phyloP scores from a whole-genome alignment of 2,797 vertebrate species.

The Galagoides demidoff region DNA sequence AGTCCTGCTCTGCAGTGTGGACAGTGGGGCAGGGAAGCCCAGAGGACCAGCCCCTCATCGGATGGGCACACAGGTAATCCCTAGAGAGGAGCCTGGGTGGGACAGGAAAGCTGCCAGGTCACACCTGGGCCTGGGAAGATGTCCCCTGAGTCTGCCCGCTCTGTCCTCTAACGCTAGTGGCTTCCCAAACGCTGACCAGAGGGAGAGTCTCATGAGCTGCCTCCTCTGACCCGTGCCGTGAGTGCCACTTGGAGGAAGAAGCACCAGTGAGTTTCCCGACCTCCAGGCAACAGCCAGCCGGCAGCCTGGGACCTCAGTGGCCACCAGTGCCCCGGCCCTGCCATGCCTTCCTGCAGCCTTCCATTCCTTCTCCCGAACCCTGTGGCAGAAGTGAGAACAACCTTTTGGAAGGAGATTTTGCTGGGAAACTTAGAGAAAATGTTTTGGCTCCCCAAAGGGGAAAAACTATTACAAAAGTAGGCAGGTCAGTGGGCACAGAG shows the following conservation, averaged over 20 bases:
- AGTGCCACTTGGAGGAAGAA: background rate
- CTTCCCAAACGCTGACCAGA: background rate
- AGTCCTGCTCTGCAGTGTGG: background rate
- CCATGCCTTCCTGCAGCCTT: background rate
- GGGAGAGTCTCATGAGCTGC: background rate
- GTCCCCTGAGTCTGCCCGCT: rapidly evolving
- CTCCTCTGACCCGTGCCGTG: background rate
- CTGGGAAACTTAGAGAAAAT: background rate
- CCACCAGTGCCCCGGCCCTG: background rate
- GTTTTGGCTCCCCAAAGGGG: background rate
- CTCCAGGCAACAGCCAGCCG: background rate
- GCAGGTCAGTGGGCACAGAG: background rate
- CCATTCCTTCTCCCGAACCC: background rate
- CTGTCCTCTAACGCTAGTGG: background rate
- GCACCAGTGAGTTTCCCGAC: background rate
- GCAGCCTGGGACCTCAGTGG: too few relatives aligned
- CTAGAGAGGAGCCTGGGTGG: background rate
- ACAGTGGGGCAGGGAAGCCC: background rate
- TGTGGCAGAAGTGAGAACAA: background rate
- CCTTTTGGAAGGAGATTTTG: background rate
- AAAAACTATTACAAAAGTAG: background rate
- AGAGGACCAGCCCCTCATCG: background rate
- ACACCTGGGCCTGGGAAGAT: background rate
- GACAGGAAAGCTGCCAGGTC: background rate
- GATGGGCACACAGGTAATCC: background rate